These are phyloP conservation scores for Uria aalge DNA, from an alignment of 2,113 vertebrate species.

Conservation along the genomic window DNA sequence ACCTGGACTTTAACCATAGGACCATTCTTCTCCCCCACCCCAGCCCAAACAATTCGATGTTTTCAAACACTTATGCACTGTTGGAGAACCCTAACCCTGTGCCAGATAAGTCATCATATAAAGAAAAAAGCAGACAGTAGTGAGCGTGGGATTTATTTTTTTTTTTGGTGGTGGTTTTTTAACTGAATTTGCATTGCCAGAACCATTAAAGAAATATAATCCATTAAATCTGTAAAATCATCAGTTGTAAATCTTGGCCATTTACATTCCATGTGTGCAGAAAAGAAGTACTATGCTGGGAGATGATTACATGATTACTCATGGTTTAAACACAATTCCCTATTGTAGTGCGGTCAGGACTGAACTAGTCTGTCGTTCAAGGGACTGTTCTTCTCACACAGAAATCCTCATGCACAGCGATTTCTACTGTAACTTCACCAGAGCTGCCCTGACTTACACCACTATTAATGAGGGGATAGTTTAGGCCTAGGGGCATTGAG, in stretches of 20 bases:
- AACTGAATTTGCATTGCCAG: constrained; percentile 22
- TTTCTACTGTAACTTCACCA: constrained; percentile 34
- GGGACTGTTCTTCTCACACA: constrained; percentile 37
- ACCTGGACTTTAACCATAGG: not conserved
- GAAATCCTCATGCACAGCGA: constrained; percentile 28
- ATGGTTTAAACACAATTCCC: constrained; percentile 61
- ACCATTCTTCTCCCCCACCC: not conserved
- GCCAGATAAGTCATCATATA: not conserved
- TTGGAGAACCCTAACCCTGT: not conserved
- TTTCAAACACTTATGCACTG: not conserved
- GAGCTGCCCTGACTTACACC: constrained; percentile 37
- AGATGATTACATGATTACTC: constrained; percentile 58
- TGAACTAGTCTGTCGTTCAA: constrained; percentile 49
- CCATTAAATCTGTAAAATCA: constrained; percentile 57
- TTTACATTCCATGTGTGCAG: constrained; percentile 50
- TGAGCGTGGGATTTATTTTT: not conserved
- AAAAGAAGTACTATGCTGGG: constrained; percentile 49
- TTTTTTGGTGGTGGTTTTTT: not conserved
- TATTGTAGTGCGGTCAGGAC: constrained; percentile 54
- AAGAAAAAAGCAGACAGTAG: not conserved
- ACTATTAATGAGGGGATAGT: not conserved
- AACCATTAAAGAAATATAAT: constrained; percentile 45
- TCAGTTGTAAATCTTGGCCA: constrained; percentile 43
- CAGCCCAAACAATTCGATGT: not conserved
- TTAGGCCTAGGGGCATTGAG: constrained; percentile 24